A percentile compares a stretch with the other conserved stretches of the same genome.
phyloP scores from a whole-genome alignment of 2,888 invertebrate species.

The Malthinus flaveolus region DNA sequence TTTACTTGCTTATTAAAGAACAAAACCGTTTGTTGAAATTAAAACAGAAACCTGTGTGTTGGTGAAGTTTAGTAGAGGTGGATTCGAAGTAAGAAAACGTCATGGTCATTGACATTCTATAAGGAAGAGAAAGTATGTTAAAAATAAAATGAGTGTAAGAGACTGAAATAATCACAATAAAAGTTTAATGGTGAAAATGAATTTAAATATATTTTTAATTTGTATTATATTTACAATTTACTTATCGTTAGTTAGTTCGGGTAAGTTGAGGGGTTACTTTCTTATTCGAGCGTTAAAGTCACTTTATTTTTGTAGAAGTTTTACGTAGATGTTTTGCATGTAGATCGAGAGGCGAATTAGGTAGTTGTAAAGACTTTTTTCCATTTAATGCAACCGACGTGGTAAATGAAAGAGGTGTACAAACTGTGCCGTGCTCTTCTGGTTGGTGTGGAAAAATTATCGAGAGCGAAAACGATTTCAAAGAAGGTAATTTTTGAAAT shows the following conservation, averaged over 20 bases:
- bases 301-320: slow-evolving; percentile 57
- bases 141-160: slow-evolving; percentile 28
- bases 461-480: slow-evolving; percentile 76
- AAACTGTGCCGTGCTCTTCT: slow-evolving; percentile 80
- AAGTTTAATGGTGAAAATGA: slow-evolving; percentile 20
- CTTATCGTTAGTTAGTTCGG: slow-evolving; percentile 22
- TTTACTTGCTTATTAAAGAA: neutral
- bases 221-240: slow-evolving; percentile 26
- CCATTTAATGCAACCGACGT: slow-evolving; percentile 76
- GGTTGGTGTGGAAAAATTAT: slow-evolving; percentile 93
- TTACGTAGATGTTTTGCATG: slow-evolving; percentile 80
- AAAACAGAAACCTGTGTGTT: neutral
- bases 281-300: neutral
- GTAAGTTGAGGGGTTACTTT: slow-evolving; percentile 25
- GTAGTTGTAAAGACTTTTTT: slow-evolving; percentile 88
- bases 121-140: slow-evolving; percentile 29
- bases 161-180: slow-evolving; percentile 4
- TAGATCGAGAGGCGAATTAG: slow-evolving; percentile 83
- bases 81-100: neutral
- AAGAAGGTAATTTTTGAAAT: slow-evolving; percentile 64
- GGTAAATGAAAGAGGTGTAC: slow-evolving; percentile 70
- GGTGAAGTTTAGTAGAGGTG: neutral
- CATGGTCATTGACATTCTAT: slow-evolving; percentile 27
- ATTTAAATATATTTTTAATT: slow-evolving; percentile 14
- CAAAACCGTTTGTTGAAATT: neutral